Percentiles rank a stretch among this genome's conserved stretches.
Conservation (phyloP, 2,888 invertebrate species). For the Proisotoma minuta region DNA sequence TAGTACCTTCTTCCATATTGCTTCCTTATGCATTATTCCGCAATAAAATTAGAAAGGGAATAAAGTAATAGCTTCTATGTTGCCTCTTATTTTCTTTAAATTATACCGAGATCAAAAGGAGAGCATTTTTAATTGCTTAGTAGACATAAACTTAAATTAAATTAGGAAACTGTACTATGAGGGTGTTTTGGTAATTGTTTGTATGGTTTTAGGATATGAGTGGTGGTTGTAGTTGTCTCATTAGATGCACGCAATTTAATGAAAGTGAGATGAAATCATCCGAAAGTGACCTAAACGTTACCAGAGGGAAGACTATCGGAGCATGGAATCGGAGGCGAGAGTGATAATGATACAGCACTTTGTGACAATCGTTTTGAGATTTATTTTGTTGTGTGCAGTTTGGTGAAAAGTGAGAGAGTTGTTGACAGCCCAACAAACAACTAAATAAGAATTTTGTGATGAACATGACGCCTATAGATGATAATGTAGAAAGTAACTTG, state of each 20-base stretch:
- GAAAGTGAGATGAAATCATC: constrained; percentile 12
- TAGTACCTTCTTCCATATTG: too few species aligned
- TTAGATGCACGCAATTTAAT: constrained; percentile 3
- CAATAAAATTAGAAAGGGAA: too few species aligned
- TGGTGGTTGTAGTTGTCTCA: background rate
- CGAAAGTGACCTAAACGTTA: constrained; percentile 8
- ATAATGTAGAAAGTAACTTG: constrained; percentile 1
- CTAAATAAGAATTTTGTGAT: background rate
- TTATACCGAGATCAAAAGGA: too few species aligned
- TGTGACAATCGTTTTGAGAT: background rate
- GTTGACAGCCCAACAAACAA: background rate
- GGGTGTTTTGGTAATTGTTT: too few species aligned
- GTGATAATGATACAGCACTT: background rate
- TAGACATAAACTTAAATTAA: too few species aligned
- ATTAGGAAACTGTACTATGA: too few species aligned
- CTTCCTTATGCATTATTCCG: too few species aligned
- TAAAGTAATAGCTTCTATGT: too few species aligned
- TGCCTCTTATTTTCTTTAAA: too few species aligned
- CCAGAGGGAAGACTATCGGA: constrained; percentile 3
- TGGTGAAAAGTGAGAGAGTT: constrained; percentile 8
- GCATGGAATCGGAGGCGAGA: constrained; percentile 6
- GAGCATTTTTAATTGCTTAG: too few species aligned
- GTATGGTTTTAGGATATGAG: too few species aligned
- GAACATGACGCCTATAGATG: background rate
- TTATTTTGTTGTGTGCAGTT: background rate